Evolutionary conservation across 1,140 invertebrate genomes (phyloP).

Genomic region (Heliconius himera): DNA sequence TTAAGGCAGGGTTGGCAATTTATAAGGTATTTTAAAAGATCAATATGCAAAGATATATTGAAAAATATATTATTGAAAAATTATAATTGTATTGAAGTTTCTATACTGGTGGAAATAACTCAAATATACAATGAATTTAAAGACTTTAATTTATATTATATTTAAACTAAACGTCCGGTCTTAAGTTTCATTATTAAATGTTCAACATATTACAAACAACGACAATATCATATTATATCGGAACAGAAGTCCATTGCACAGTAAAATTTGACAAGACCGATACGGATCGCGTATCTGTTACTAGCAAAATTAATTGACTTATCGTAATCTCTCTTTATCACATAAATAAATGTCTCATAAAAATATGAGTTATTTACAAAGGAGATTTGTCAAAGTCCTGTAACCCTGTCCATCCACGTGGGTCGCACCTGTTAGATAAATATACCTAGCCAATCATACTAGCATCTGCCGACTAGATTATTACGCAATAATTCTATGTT

Average conservation of each 20-base stretch:
- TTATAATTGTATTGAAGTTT: too few species aligned
- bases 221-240: constrained; percentile 24
- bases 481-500: constrained; percentile 74
- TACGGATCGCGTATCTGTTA: constrained; percentile 21
- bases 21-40: not conserved
- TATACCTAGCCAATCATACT: constrained; percentile 71
- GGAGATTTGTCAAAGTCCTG: constrained; percentile 40
- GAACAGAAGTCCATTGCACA: constrained; percentile 12
- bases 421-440: constrained; percentile 72
- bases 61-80: too few species aligned
- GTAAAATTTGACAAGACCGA: constrained; percentile 26
- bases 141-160: not conserved
- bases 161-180: not conserved
- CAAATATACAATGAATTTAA: too few species aligned
- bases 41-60: too few species aligned
- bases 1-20: constrained; percentile 45
- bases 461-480: constrained; percentile 72
- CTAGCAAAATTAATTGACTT: constrained; percentile 32
- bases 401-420: constrained; percentile 68
- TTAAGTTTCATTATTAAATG: constrained; percentile 3
- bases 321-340: constrained; percentile 21
- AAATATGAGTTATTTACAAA: constrained; percentile 33
- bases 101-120: too few species aligned
- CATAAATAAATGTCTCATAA: constrained; percentile 34
- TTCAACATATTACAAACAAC: not conserved